A percentile compares a stretch with the other conserved stretches of the same genome.
These are phyloP conservation scores for Sphecodes monilicornis DNA, from an alignment of 2,888 invertebrate species.

Conservation along the genomic window DNA sequence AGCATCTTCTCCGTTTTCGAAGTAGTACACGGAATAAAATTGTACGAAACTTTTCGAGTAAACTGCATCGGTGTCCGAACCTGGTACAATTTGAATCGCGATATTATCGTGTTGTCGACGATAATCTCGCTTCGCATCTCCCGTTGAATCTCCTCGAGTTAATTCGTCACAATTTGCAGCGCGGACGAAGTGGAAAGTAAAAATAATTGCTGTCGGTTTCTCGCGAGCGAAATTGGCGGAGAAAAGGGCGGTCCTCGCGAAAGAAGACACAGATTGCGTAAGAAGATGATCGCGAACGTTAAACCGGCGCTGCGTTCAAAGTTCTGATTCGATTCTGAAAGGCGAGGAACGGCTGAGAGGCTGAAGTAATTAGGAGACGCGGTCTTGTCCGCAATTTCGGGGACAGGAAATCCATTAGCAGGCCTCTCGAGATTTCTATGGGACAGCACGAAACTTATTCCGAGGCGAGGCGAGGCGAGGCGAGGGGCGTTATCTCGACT, in stretches of 20 bases:
- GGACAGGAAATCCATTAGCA: slow-evolving; percentile 42
- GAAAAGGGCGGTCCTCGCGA: neutral
- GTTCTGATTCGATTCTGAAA: neutral
- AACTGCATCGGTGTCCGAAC: neutral
- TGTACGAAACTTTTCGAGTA: neutral
- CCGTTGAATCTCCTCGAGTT: no score
- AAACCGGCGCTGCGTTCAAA: slow-evolving; percentile 2
- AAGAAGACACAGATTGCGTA: no score
- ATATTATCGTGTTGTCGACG: neutral
- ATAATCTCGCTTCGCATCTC: neutral
- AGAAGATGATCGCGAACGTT: neutral
- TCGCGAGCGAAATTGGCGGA: neutral
- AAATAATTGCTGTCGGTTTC: neutral
- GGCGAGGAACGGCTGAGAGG: neutral
- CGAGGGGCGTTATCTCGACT: slow-evolving; percentile 20
- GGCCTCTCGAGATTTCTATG: slow-evolving; percentile 38
- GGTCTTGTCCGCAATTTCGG: slow-evolving; percentile 28
- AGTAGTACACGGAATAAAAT: neutral
- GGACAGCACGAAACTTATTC: slow-evolving; percentile 27
- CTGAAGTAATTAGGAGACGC: slow-evolving; percentile 27
- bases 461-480: slow-evolving; percentile 16
- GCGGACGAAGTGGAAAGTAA: neutral
- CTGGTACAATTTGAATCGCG: neutral
- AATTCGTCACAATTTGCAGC: neutral
- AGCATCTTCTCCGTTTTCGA: neutral